Base-by-base conservation (phyloP, 2,797 vertebrate genomes). In the Lepus oiostolus region DNA sequence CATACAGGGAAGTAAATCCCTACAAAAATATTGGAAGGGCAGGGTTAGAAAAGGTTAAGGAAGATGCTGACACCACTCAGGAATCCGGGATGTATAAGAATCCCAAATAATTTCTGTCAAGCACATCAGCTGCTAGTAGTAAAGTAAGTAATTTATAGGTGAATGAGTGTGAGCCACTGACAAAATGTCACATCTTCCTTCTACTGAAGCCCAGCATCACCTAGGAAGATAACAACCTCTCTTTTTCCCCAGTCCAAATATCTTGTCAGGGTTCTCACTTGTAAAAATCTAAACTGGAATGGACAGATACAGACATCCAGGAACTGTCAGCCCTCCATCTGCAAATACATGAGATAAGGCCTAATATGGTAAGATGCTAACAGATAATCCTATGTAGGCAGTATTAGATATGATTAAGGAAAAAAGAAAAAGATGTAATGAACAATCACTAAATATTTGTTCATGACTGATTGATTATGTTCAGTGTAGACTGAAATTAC, bases 21-120 rank as follows among this genome's bases (percentile, higher is more conserved):
- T 58, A 16, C 54, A 58, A 16, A 58, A 70, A 75, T 24, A 52
- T 5, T 83, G 77, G 52, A 81, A 88, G 14, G 8, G 24, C 63
- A 72, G 35, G 77, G 14, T 19, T 32, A 67, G 47, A 75, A 80
- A 76, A 58, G 32, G 26, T 30, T 38, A 74, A 28, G 2, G 11
- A 79, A 74, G 38, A 22, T 63, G 14, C 50, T 63, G 32, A 38
- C 63, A 75, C 26, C 17, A 88, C 32, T 75, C 26, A 58, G 35
- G n/a, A 35, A 71, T 26, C 26, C 42, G 90, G 7, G 2, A 80
- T 68, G 24, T 60, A 14, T 12, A 62, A 47, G 67, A 79, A 90
- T 92, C 28, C 89, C 28, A 83, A 47, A 72, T 28, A 89, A 62
- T 92, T 90, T 90, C 60, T 90, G 9, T 30, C 47, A 72, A 35